Evolutionary conservation across 2,888 invertebrate genomes (phyloP).

Genomic region (Pycnomerus fuliginosus): DNA sequence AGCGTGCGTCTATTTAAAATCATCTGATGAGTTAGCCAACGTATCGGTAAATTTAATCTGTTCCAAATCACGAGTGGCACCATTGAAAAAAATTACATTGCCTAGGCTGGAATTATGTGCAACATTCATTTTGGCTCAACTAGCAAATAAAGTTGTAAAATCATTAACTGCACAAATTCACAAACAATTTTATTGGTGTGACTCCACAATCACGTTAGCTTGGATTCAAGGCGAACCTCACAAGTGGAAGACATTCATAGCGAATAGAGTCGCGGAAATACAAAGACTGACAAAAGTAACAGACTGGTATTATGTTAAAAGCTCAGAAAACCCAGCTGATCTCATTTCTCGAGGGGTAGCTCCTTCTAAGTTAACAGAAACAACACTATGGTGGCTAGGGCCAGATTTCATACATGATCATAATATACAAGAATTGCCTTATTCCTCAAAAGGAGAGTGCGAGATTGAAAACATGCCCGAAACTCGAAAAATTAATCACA

Average conservation of each 20-base stretch:
- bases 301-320: conserved; percentile 23
- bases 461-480: no score
- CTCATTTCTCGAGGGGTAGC: conserved; percentile 19
- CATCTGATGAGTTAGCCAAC: background rate
- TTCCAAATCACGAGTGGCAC: conserved; percentile 18
- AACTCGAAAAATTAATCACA: no score
- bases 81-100: conserved; percentile 7
- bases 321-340: conserved; percentile 25
- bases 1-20: conserved; percentile 28
- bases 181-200: conserved; percentile 19
- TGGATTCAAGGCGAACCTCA: conserved; percentile 23
- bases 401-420: no score
- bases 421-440: no score
- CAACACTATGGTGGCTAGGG: background rate
- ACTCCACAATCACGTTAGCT: conserved; percentile 21
- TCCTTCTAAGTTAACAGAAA: background rate
- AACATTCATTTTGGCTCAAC: conserved; percentile 17
- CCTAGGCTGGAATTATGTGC: conserved; percentile 23
- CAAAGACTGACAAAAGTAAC: conserved; percentile 11
- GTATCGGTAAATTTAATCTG: conserved; percentile 4
- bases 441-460: no score
- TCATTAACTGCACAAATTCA: conserved; percentile 2
- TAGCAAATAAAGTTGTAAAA: conserved; percentile 5
- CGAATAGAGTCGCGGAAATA: conserved; percentile 24
- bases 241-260: conserved; percentile 27